A percentile compares a stretch with the other conserved stretches of the same genome.
Conservation (phyloP, 2,113 vertebrate genomes). For the Indicator maculatus region DNA sequence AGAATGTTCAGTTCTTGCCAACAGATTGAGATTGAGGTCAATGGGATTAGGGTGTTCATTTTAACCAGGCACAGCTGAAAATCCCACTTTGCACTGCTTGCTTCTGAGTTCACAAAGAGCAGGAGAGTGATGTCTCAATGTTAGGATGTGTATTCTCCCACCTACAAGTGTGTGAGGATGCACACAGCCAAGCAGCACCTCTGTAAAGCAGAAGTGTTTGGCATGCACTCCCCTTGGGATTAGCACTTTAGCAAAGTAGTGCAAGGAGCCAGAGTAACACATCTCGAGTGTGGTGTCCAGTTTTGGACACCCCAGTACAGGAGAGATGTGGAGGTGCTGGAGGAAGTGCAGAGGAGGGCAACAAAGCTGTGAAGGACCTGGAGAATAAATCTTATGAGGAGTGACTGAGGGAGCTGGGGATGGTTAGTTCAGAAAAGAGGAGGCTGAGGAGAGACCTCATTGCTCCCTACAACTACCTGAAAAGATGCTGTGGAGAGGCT, state of each 20-base stretch:
- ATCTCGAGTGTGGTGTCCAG: not conserved
- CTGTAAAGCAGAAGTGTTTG: not conserved
- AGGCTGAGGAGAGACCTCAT: too few relatives aligned
- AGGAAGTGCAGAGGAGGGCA: too few relatives aligned
- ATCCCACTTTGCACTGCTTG: not conserved
- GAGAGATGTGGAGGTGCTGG: too few relatives aligned
- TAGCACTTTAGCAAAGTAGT: constrained; percentile 44
- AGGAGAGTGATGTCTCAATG: not conserved
- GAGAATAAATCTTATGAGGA: too few relatives aligned
- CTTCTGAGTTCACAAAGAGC: not conserved
- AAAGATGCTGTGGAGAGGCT: too few relatives aligned
- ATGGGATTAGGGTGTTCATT: not conserved
- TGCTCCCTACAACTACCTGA: too few relatives aligned
- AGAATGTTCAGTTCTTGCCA: not conserved
- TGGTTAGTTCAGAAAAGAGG: too few relatives aligned
- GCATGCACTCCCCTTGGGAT: not conserved
- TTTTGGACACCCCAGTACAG: too few relatives aligned
- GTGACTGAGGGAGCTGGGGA: too few relatives aligned
- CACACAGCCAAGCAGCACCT: constrained; percentile 10
- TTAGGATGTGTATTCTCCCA: not conserved
- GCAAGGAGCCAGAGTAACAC: constrained; percentile 20
- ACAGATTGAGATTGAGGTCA: not conserved
- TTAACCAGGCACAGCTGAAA: not conserved
- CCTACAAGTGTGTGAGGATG: not conserved
- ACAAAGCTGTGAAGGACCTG: too few relatives aligned